Conservation (phyloP, 2,888 invertebrate genomes). For the Aethes cnicana region DNA sequence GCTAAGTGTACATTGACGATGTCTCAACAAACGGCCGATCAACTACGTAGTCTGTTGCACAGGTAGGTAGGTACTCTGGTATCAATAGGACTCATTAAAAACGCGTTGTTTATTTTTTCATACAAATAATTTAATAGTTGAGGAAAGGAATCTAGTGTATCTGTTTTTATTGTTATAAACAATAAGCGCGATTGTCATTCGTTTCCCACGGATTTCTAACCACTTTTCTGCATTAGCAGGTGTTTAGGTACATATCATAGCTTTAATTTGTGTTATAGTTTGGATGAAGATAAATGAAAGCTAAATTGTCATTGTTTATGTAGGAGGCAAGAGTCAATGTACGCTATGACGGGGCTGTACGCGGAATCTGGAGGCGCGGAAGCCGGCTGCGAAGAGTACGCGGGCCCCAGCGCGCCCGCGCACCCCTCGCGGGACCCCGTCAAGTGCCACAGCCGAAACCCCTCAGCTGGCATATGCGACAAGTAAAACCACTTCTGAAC, state of each 20-base stretch:
- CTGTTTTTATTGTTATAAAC: constrained; percentile 9
- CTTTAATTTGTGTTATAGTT: not conserved
- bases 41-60: constrained; percentile 49
- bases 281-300: not conserved
- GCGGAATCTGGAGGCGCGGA: constrained; percentile 87
- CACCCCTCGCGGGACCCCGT: constrained; percentile 61
- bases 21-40: constrained; percentile 53
- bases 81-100: constrained; percentile 4
- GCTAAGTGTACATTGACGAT: constrained; percentile 42
- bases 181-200: constrained; percentile 19
- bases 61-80: constrained; percentile 43
- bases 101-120: constrained; percentile 3
- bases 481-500: constrained; percentile 65
- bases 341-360: constrained; percentile 93
- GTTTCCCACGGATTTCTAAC: constrained; percentile 46
- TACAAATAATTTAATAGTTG: constrained; percentile 5
- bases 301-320: constrained; percentile 17
- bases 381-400: constrained; percentile 77
- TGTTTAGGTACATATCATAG: constrained; percentile 28
- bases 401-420: constrained; percentile 73
- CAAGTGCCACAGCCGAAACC: constrained; percentile 92
- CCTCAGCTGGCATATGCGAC: constrained; percentile 88
- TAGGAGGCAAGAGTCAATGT: constrained; percentile 93
- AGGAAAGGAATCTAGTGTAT: constrained; percentile 14
- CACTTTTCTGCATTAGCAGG: constrained; percentile 43